Percentiles rank a stretch among this genome's conserved stretches.
phyloP scores from a whole-genome alignment of 2,888 invertebrate genomes.

The Cheilosia urbana region DNA sequence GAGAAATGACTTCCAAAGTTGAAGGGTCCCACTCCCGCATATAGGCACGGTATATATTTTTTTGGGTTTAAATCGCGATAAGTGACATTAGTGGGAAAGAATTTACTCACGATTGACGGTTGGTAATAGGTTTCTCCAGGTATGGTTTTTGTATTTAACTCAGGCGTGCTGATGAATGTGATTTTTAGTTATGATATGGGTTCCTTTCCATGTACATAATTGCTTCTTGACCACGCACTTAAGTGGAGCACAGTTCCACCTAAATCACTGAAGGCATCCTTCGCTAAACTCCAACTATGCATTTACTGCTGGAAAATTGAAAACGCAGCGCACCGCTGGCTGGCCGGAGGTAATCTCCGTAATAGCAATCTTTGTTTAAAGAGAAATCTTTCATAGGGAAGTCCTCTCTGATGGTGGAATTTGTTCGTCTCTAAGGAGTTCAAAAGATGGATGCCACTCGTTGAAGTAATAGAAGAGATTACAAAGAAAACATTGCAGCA shows the following conservation, averaged over 20 bases:
- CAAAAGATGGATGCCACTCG: slow-evolving; percentile 67
- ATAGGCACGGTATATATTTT: neutral
- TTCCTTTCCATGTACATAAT: neutral
- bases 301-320: slow-evolving; percentile 35
- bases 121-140: neutral
- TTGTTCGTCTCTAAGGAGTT: slow-evolving; percentile 41
- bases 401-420: slow-evolving; percentile 19
- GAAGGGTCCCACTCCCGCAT: slow-evolving; percentile 27
- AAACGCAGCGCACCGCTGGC: slow-evolving; percentile 29
- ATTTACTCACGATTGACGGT: slow-evolving; percentile 6
- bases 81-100: slow-evolving; percentile 15
- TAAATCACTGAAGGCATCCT: slow-evolving; percentile 6
- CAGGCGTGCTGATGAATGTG: neutral
- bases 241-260: too few species aligned
- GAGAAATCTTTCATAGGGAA: slow-evolving; percentile 18
- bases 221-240: too few species aligned
- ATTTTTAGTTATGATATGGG: slow-evolving; percentile 6
- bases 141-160: neutral
- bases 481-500: slow-evolving; percentile 37
- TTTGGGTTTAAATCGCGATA: slow-evolving; percentile 22
- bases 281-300: neutral
- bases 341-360: slow-evolving; percentile 43
- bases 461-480: slow-evolving; percentile 66
- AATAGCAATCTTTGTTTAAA: slow-evolving; percentile 37
- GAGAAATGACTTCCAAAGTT: slow-evolving; percentile 12